Percentiles rank a stretch among this genome's conserved stretches.
These are phyloP conservation scores for Dicycla oo DNA, from an alignment of 2,888 invertebrate species.

Conservation along the genomic window DNA sequence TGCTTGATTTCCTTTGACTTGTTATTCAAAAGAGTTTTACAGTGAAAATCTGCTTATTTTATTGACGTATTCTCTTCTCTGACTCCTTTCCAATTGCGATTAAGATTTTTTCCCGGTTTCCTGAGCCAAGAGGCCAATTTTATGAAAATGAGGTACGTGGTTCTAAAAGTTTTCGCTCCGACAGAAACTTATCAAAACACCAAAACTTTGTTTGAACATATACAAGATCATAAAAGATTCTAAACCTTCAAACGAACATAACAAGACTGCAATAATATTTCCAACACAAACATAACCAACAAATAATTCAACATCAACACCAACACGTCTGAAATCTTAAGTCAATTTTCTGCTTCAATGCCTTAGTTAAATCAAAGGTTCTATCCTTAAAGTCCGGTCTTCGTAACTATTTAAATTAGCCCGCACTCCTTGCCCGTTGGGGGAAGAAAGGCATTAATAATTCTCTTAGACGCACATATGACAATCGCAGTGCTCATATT, in stretches of 20 bases:
- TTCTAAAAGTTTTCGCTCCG: neutral
- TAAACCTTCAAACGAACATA: neutral
- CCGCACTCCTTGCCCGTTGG: slow-evolving; percentile 71
- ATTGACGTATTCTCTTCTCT: no score
- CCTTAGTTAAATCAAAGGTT: slow-evolving; percentile 76
- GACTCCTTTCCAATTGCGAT: no score
- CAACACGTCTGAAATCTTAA: slow-evolving; percentile 57
- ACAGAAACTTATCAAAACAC: neutral
- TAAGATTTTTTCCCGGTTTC: neutral
- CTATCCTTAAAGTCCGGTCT: slow-evolving; percentile 75
- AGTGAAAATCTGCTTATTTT: no score
- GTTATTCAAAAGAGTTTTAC: no score
- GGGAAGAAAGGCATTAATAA: slow-evolving; percentile 86
- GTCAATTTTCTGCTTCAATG: slow-evolving; percentile 74
- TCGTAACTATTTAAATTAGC: slow-evolving; percentile 82
- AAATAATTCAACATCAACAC: slow-evolving; percentile 35
- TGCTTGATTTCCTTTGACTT: neutral
- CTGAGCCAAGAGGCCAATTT: neutral
- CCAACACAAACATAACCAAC: slow-evolving; percentile 17
- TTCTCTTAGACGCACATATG: slow-evolving; percentile 89
- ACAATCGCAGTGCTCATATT: slow-evolving; percentile 84
- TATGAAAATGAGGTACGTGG: no score
- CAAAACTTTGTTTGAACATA: neutral
- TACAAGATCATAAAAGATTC: neutral
- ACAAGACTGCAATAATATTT: neutral